Conservation (phyloP, 2,888 invertebrate species). For the Eupsilia transversa region DNA sequence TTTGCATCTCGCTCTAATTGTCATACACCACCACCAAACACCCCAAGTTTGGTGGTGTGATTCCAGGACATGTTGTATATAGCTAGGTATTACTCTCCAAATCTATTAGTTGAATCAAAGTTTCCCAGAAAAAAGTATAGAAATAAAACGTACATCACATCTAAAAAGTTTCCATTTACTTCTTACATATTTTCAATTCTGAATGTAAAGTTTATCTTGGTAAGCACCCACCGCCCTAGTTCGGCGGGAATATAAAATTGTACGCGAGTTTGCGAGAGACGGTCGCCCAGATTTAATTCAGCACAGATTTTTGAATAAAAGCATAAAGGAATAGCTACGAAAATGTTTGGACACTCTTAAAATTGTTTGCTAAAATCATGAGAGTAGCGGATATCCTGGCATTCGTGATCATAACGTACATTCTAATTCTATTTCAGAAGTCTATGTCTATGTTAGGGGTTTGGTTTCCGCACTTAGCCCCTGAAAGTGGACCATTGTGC, state of each 20-base stretch:
- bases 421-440: neutral
- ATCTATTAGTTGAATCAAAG: neutral
- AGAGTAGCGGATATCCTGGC: neutral
- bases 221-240: slow-evolving; percentile 17
- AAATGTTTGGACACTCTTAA: slow-evolving; percentile 23
- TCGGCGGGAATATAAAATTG: slow-evolving; percentile 34
- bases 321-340: slow-evolving; percentile 25
- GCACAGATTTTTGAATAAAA: slow-evolving; percentile 40
- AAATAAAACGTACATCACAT: slow-evolving; percentile 7
- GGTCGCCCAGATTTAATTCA: slow-evolving; percentile 20
- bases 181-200: slow-evolving; percentile 41
- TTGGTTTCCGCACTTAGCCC: too few species aligned
- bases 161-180: slow-evolving; percentile 19
- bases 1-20: too few species aligned
- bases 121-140: neutral
- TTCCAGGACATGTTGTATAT: too few species aligned
- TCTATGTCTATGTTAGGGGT: too few species aligned
- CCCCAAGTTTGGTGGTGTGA: too few species aligned
- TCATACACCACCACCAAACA: too few species aligned
- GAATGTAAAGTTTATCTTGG: slow-evolving; percentile 46
- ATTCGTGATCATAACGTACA: neutral
- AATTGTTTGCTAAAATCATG: neutral
- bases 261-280: slow-evolving; percentile 28
- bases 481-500: too few species aligned
- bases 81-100: neutral